Base-by-base conservation (phyloP, 2,797 vertebrate genomes). In the Spea hammondii region DNA sequence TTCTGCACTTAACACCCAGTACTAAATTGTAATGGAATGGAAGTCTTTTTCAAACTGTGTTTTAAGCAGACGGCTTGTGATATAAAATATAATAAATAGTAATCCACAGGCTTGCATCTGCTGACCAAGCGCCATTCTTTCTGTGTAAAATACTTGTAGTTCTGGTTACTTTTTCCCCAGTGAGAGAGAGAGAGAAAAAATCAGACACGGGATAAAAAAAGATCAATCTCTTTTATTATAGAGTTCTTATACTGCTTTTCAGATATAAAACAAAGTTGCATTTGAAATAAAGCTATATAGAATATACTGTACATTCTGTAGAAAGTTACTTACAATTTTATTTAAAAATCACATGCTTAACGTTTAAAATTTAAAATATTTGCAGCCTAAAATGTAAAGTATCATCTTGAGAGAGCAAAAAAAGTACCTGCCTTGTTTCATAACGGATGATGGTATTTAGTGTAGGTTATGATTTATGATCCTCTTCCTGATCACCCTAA, bases 171-270 rank as follows among this genome's bases (percentile, higher is more conserved):
- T 17, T 17, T 32, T 32, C 32, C 32, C 32, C 32, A 32, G 32
- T 32, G 32, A 1, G 32, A 32, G 32, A 32, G 3, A 10, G 32
- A 32, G 32, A 32, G 3, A 10, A 62, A 14, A 32, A 32, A 62
- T 17, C 59, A 62, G 59, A 62, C n/a, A 67, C 8, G 13, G 60
- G n/a, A 84, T 85, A 81, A 85, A 85, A 90, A 87, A 62, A 83
- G 87, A 88, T 87, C 74, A 60, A 90, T 90, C 87, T 92, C 86
- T 90, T 32, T 92, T 91, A 91, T 90, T 91, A 88, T 78, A 87
- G 72, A 80, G 76, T 83, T 88, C 84, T 76, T 93, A 88, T 73
- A 81, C 11, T 62, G 79, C 84, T 88, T 89, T 89, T 87, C 84
- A 88, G 89, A 83, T 91, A 89, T 82, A 91, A 86, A 80, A 83